Base-by-base conservation (phyloP, 2,797 vertebrate genomes). In the Phalloptychus januarius region DNA sequence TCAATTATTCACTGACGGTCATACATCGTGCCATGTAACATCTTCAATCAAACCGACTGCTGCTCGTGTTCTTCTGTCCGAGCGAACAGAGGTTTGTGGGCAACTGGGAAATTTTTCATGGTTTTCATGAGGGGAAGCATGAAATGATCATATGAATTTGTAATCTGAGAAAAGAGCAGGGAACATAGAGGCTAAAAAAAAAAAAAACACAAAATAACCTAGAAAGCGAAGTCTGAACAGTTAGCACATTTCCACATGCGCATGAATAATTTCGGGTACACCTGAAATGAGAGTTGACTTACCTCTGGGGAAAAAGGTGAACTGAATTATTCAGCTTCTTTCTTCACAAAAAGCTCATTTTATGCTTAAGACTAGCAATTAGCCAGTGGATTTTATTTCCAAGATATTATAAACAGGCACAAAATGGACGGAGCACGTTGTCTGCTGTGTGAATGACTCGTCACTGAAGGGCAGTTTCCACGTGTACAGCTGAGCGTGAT, bases 141-240 rank as follows among this genome's bases (percentile, higher is more conserved):
- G 67, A 70, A 44, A 70, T 70, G 40, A n/a, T 70, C 25, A 70
- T 70, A 70, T 44, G n/a, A 70, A 70, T 70, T 44, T n/a, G 5
- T n/a, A 70, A 70, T 70, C 38, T 44, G 12, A 69, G 65, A 10
- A 38, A 44, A 70, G 25, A 70, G 40, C 67, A 7, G 25, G 5
- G 2, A 40, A 69, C 65, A 42, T 40, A 25, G 33, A 65, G 7
- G 36, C 8, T 8, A 33, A 69, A 67, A 25, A 40, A 40, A 16
- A 0, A 45, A 45, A 45, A 6, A 45, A 15, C 5, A 50, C 20
- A 23, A 23, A 50, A 50, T 50, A 50, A 69, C 20, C 40, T n/a
- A n/a, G 40, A 44, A 42, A 44, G 23, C 12, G 0, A 13, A 70
- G 42, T 70, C 40, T 44, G 40, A 42, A 40, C 23, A 70, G 67